phyloP scores from a whole-genome alignment of 2,888 invertebrate species.

The Caradrina clavipalpis region DNA sequence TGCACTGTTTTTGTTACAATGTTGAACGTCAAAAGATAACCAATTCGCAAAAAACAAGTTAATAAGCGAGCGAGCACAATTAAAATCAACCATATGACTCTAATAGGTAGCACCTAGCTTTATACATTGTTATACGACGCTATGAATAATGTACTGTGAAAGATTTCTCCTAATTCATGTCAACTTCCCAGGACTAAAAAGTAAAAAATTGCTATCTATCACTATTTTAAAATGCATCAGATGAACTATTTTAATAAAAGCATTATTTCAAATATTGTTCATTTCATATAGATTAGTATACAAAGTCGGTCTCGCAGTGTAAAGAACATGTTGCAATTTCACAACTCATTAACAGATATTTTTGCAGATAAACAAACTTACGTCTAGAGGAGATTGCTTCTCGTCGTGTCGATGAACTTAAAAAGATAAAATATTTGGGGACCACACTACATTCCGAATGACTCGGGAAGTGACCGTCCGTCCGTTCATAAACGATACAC shows the following conservation, averaged over 20 bases:
- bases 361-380: constrained; percentile 62
- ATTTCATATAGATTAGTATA: constrained; percentile 51
- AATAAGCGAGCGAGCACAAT: constrained; percentile 50
- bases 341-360: constrained; percentile 46
- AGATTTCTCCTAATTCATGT: constrained; percentile 39
- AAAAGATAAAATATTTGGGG: constrained; percentile 57
- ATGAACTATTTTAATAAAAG: constrained; percentile 62
- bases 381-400: constrained; percentile 64
- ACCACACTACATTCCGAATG: constrained; percentile 47
- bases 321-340: constrained; percentile 35
- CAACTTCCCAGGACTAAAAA: constrained; percentile 44
- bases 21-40: constrained; percentile 45
- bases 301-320: constrained; percentile 42
- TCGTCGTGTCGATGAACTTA: constrained; percentile 56
- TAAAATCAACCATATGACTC: constrained; percentile 50
- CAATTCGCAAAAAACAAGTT: constrained; percentile 37
- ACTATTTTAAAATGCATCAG: constrained; percentile 63
- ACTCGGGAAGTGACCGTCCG: constrained; percentile 23
- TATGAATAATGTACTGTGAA: constrained; percentile 55
- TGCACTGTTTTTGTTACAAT: constrained; percentile 27
- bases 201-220: constrained; percentile 57
- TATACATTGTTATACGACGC: constrained; percentile 46
- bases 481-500: constrained; percentile 16
- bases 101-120: constrained; percentile 63
- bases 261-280: constrained; percentile 60